A percentile compares a stretch with the other conserved stretches of the same genome.
Evolutionary conservation across 2,797 vertebrate genomes (phyloP).

Genomic region (Toxotes lorentzi): DNA sequence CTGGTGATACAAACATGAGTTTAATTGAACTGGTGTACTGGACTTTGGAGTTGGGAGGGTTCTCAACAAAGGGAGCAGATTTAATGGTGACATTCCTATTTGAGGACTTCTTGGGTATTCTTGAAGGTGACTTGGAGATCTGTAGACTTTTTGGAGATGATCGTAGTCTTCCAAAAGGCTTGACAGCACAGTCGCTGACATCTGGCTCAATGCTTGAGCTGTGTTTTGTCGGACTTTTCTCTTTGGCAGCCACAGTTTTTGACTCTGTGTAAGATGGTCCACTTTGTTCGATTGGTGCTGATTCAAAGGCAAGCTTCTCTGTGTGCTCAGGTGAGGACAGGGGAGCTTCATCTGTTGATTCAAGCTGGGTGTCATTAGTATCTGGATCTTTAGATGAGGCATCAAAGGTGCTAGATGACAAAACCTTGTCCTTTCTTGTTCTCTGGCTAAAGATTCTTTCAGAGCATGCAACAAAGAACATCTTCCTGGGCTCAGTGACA

Average conservation of each 20-base stretch:
- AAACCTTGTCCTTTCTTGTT: slow-evolving; percentile 73
- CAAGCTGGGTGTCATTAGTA: slow-evolving; percentile 20
- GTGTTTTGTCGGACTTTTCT: slow-evolving; percentile 40
- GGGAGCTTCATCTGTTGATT: slow-evolving; percentile 50
- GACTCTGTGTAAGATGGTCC: slow-evolving; percentile 31
- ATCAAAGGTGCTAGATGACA: slow-evolving; percentile 34
- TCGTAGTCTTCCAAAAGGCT: slow-evolving; percentile 49
- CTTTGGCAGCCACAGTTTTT: slow-evolving; percentile 36
- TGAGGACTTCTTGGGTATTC: slow-evolving; percentile 26
- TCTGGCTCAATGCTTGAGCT: slow-evolving; percentile 45
- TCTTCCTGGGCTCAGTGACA: slow-evolving; percentile 88
- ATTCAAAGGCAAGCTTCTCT: slow-evolving; percentile 35
- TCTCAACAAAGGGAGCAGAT: slow-evolving; percentile 51
- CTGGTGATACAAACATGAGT: slow-evolving; percentile 95
- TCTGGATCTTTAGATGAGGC: slow-evolving; percentile 39
- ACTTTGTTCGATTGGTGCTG: slow-evolving; percentile 29
- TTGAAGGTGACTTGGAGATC: slow-evolving; percentile 29
- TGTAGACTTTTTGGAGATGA: slow-evolving; percentile 66
- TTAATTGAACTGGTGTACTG: slow-evolving; percentile 94
- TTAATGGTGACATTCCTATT: slow-evolving; percentile 16
- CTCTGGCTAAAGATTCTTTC: slow-evolving; percentile 82
- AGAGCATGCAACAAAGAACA: slow-evolving; percentile 84
- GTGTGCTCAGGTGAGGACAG: slow-evolving; percentile 36
- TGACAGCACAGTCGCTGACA: slow-evolving; percentile 28
- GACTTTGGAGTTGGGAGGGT: slow-evolving; percentile 58